Base-by-base conservation (phyloP, 2,797 vertebrate species). In the Phrynocephalus vlangalii region DNA sequence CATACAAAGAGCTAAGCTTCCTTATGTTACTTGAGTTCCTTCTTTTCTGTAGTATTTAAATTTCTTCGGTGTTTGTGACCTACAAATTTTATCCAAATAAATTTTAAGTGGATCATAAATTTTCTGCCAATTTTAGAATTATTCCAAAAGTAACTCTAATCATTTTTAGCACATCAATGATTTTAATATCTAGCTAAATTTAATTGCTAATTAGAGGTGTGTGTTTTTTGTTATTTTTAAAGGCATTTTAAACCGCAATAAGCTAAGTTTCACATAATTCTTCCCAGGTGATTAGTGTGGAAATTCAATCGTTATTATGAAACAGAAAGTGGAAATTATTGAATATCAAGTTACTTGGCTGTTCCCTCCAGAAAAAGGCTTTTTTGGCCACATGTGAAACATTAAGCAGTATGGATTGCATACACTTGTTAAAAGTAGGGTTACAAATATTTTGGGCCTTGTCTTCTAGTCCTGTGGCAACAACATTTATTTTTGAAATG, bases 301-400 rank as follows among this genome's bases (percentile, higher is more conserved):
- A 38, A 24, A 84, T 79, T 84, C 44, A 79, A 68, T 67, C 60
- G 73, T 81, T n/a, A 80, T 84, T 56, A 84, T 68, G 71, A 81
- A 85, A 85, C 77, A 85, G 71, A 83, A 84, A 80, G 75, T 73
- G 78, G 77, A 85, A 75, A 81, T 85, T 75, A 85, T n/a, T 75
- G 24, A 73, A 83, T 83, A 87, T 60, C 73, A 85, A 80, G 60
- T 80, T 81, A 81, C 70, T 66, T 48, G 28, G 50, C 13, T 22
- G 33, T 75, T 75, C 75, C 20, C 13, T 28, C 33, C 56, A 8
- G 50, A 88, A 60, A 16, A 6, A 70, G n/a, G 73, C 52, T 38
- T 84, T 38, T 80, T 86, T 60, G 26, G 5, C 56, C 70, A 86
- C 30, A 66, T 48, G 16, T 81, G 33, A 81, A 85, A 75, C 60